These are phyloP conservation scores for Auanema freiburgensis DNA, from an alignment of 2,888 invertebrate species.

Conservation along the genomic window DNA sequence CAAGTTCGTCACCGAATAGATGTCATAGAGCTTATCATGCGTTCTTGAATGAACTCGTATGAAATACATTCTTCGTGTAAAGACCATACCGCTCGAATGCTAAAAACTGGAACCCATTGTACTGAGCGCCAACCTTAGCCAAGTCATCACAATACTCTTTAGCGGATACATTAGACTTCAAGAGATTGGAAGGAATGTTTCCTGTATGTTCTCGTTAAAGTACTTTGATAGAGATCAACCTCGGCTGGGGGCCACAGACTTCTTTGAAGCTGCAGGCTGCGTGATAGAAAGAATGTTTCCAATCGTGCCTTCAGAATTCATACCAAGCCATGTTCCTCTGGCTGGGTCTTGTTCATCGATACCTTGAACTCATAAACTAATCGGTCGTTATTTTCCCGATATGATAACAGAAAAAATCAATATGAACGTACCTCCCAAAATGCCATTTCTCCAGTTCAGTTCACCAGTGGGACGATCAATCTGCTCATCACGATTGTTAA, in stretches of 20 bases:
- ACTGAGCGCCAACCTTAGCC: constrained; percentile 26
- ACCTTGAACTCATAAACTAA: constrained; percentile 26
- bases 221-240: constrained; percentile 23
- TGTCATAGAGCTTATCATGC: constrained; percentile 21
- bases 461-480: constrained; percentile 43
- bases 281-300: constrained; percentile 55
- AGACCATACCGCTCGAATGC: constrained; percentile 40
- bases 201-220: too few species aligned
- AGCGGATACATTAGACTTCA: constrained; percentile 18
- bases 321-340: constrained; percentile 58
- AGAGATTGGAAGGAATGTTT: constrained; percentile 34
- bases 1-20: constrained; percentile 44
- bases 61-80: background rate
- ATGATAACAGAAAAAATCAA: background rate
- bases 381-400: background rate
- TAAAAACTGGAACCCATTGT: constrained; percentile 55
- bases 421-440: constrained; percentile 41
- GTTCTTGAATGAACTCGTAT: constrained; percentile 12
- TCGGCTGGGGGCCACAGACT: constrained; percentile 39
- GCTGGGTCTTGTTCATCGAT: constrained; percentile 50
- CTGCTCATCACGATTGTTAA: constrained; percentile 57
- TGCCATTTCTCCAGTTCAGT: constrained; percentile 48
- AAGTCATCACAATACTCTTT: constrained; percentile 28
- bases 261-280: constrained; percentile 33
- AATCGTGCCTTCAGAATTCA: constrained; percentile 34